Conservation (phyloP, 2,888 invertebrate genomes). For the Marasmarcha lunaedactyla region DNA sequence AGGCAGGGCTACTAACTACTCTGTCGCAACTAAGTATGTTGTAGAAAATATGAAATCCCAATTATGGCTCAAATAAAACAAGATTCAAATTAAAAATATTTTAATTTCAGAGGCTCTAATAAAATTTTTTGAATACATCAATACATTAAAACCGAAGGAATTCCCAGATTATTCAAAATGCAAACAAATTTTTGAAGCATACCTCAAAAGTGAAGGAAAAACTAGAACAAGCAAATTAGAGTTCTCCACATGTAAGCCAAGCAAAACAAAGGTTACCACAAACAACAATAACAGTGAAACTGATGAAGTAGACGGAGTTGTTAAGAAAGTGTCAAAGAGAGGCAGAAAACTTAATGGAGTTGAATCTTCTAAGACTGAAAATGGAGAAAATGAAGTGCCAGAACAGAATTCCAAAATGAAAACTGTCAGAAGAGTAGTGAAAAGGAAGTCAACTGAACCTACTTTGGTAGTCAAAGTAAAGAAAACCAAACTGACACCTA, state of each 20-base stretch:
- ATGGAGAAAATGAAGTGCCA: constrained; percentile 35
- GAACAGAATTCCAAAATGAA: constrained; percentile 20
- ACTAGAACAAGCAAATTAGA: constrained; percentile 70
- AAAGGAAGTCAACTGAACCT: constrained; percentile 44
- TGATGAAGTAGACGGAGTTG: constrained; percentile 14
- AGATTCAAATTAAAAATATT: too few species aligned
- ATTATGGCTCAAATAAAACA: too few species aligned
- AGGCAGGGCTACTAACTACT: too few species aligned
- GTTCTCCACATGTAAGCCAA: constrained; percentile 48
- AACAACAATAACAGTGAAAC: constrained; percentile 14
- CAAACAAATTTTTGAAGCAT: constrained; percentile 73
- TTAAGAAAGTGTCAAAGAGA: constrained; percentile 18
- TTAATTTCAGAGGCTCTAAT: constrained; percentile 68
- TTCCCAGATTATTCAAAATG: constrained; percentile 81
- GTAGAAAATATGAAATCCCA: too few species aligned
- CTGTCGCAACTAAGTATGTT: too few species aligned
- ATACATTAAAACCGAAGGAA: constrained; percentile 76
- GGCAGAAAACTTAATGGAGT: constrained; percentile 17
- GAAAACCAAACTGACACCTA: constrained; percentile 38
- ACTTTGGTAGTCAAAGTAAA: constrained; percentile 36
- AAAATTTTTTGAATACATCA: constrained; percentile 77
- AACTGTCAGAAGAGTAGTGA: constrained; percentile 22
- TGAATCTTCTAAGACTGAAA: constrained; percentile 19
- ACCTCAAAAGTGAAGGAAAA: constrained; percentile 73
- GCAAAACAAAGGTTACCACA: constrained; percentile 18